Base-by-base conservation (phyloP, 2,888 invertebrate genomes). In the Pantelozetes paolii region DNA sequence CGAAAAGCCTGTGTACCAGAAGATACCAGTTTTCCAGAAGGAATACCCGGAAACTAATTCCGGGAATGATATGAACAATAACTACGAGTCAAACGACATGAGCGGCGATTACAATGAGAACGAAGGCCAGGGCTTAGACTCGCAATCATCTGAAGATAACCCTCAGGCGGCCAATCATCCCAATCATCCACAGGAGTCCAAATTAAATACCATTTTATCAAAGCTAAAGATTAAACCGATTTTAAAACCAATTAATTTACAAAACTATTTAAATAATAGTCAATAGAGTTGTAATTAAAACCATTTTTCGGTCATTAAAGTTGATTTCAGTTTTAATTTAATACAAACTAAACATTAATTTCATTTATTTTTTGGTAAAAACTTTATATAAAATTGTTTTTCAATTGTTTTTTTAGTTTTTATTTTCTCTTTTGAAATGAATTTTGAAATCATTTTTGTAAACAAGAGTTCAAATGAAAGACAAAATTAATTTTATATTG, bases 21-120 rank as follows among this genome's bases (percentile, higher is more conserved):
- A 62, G n/a, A 62, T 62, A 32, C 62, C 62, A 8, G n/a, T 62
- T n/a, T 62, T 32, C 32, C 62, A 62, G n/a, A 62, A 62, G n/a
- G 48, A 45, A 9, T 45, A 45, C 54, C 23, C 23, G 36, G 36
- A 36, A 36, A 5, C 5, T 8, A 36, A 36, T 36, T n/a, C n/a
- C n/a, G n/a, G n/a, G 36, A 36, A 36, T 8, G 36, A 8, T 36
- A 5, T 36, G 36, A 36, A 36, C n/a, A n/a, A 45, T 13, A 45
- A 5, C 2, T n/a, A 45, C 15, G 45, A 45, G n/a, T 45, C 45
- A 20, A 15, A 50, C 15, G 20, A 50, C 50, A 50, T 15, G 30
- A 57, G 28, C 23, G n/a, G 20, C 13, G 54, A 54, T 23, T 54
- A 54, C 54, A 9, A 54, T 20, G 5, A 54, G 23, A 54, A 28